Base-by-base conservation (phyloP, 2,888 invertebrate species). In the Xanthia icteritia region DNA sequence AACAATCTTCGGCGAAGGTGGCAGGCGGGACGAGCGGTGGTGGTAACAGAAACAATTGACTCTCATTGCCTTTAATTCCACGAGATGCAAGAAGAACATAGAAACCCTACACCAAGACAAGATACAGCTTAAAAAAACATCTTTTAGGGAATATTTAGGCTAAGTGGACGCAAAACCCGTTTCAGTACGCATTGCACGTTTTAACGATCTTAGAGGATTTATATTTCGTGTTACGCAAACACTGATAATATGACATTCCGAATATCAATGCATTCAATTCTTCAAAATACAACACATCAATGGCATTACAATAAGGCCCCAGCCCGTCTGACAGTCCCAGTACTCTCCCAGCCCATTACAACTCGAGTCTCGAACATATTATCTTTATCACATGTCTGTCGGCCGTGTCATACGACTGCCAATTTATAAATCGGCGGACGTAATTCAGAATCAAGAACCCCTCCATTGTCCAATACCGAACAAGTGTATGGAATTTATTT, bases 401-500 rank as follows among this genome's bases (percentile, higher is more conserved):
- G 1, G 42, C 31, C 72, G 48, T 58, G 15, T 75, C 73, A 60
- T 56, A 77, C 64, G 79, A 86, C 56, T 88, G 87, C 81, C 91
- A 92, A 93, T 91, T 90, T 76, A 87, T 79, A 91, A 93, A 93
- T 92, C 77, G 89, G 86, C 93, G 93, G 93, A 92, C 85, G 88
- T 76, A 73, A 80, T 84, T 83, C 69, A 51, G 79, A 69, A 73
- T 65, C 56, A 71, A 61, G 75, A 60, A 69, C 67, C 66, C 58
- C 64, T 61, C 60, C 51, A 83, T 76, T 81, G 88, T 88, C 56
- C 65, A 76, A 63, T 68, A 74, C n/a, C 36, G 69, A 51, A 60
- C 69, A 23, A 36, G 65, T 67, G n/a, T 76, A 64, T 56, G 2
- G 48, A 60, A 54, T 76, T 76, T 72, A 78, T 78, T 81, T 76